Evolutionary conservation across 2,797 vertebrate genomes (phyloP), one percentile per base, ranked within the genome.

Genomic region (Thunnus albacares): DNA sequence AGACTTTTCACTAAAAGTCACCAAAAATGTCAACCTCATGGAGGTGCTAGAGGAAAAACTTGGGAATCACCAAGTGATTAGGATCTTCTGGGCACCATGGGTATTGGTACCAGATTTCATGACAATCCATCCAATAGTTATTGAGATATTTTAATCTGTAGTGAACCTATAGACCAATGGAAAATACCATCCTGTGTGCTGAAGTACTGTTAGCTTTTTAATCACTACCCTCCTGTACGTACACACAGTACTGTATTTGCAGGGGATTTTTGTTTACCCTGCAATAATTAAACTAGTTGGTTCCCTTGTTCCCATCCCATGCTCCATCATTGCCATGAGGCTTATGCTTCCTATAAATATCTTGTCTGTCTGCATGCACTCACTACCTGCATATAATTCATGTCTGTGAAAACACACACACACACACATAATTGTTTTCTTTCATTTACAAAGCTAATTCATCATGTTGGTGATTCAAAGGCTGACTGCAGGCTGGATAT

Each of bases 321-420:
- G 49, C 55, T 52, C 55, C 47, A 76, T 83, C 43, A 75, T 65
- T 68, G 74, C 69, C 33, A 78, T 33, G 26, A 67, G 52, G 30
- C 45, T 33, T 26, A 65, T 53, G 55, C 79, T 79, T 67, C 75
- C 85, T 72, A 88, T 87, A 87, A 86, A 90, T 84, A 89, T 63
- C 77, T 41, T 64, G 74, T 88, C 87, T 83, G 67, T 81, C 70
- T 73, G 38, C 81, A 73, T 73, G 24, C 45, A 30, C 55, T 75
- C 78, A 73, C 73, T 73, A 60, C 77, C 77, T 77, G 73, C 70
- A 75, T 10, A 55, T 70, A 22, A 82, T 73, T 47, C 41, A 82
- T 71, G 61, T 67, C 66, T 30, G 35, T 49, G 38, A 66, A 43
- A 55, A 63, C 59, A 60, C 53, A 53, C 24, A 24, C 24, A 24